Evolutionary conservation across 2,888 invertebrate genomes (phyloP).

Genomic region (Drosophila putrida): DNA sequence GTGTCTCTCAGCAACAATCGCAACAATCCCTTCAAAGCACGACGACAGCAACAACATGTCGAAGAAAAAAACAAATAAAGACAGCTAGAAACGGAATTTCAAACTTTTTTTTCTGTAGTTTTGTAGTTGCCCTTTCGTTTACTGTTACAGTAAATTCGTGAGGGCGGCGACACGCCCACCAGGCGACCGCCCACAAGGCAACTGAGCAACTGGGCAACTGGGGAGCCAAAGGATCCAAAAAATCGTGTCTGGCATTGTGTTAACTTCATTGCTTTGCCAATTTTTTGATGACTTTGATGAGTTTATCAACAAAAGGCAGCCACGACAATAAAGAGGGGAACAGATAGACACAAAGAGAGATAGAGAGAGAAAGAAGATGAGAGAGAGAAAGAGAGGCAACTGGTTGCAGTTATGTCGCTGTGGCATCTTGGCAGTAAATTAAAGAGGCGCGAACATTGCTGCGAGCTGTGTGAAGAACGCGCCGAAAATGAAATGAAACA

Average conservation of each 20-base stretch:
- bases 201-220: neutral
- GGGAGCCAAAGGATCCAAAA: slow-evolving; percentile 7
- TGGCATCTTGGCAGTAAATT: slow-evolving; percentile 59
- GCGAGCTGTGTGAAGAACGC: slow-evolving; percentile 64
- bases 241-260: slow-evolving; percentile 73
- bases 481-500: slow-evolving; percentile 11
- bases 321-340: slow-evolving; percentile 14
- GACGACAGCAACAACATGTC: slow-evolving; percentile 63
- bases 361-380: neutral
- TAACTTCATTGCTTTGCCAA: slow-evolving; percentile 59
- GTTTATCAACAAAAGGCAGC: slow-evolving; percentile 68
- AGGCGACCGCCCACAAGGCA: slow-evolving; percentile 38
- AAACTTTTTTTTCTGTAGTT: slow-evolving; percentile 9
- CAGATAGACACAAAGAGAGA: neutral
- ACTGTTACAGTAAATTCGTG: slow-evolving; percentile 73
- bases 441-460: slow-evolving; percentile 78
- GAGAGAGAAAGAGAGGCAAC: neutral
- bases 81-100: slow-evolving; percentile 28
- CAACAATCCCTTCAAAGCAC: slow-evolving; percentile 41
- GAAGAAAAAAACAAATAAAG: slow-evolving; percentile 11
- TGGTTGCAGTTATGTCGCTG: slow-evolving; percentile 35
- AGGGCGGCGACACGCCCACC: slow-evolving; percentile 61
- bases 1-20: slow-evolving; percentile 16
- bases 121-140: slow-evolving; percentile 33
- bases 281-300: slow-evolving; percentile 77